Evolutionary conservation across 2,113 vertebrate species (phyloP).

Genomic region (Trogon melanurus): DNA sequence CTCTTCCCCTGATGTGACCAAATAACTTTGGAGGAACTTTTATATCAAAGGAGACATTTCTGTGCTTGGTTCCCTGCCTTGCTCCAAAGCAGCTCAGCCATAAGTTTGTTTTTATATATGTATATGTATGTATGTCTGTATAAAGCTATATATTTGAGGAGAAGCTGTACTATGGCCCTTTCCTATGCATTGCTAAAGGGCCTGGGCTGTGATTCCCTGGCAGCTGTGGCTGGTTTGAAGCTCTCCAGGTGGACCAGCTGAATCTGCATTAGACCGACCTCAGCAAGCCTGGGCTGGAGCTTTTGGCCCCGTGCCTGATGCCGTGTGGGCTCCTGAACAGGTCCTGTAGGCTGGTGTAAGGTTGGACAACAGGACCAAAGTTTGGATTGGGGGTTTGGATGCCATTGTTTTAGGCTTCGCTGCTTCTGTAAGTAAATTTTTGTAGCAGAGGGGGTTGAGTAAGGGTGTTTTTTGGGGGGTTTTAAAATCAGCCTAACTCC

Average conservation of each 20-base stretch:
- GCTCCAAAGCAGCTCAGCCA: neutral
- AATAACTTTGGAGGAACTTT: neutral
- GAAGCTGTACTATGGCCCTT: neutral
- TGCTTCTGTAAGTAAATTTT: neutral
- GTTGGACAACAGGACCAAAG: neutral
- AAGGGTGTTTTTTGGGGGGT: neutral
- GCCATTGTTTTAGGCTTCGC: neutral
- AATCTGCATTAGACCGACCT: neutral
- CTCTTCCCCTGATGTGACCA: neutral
- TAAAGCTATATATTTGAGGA: neutral
- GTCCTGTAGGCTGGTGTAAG: neutral
- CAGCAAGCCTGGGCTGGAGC: fast-evolving
- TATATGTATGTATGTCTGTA: neutral
- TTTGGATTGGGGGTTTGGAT: neutral
- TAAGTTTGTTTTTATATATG: neutral
- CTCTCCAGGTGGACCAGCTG: neutral
- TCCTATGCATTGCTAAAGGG: neutral
- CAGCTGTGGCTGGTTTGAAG: constrained; percentile 14
- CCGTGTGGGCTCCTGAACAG: neutral
- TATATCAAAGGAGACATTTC: neutral
- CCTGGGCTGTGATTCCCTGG: neutral
- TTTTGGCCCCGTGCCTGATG: fast-evolving
- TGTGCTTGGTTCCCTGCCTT: neutral
- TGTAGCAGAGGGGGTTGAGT: neutral
- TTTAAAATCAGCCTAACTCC: neutral